Conservation (phyloP, 30 jellyfish, hydroid and myxozoan genomes). For the Turritopsis dohrnii region DNA sequence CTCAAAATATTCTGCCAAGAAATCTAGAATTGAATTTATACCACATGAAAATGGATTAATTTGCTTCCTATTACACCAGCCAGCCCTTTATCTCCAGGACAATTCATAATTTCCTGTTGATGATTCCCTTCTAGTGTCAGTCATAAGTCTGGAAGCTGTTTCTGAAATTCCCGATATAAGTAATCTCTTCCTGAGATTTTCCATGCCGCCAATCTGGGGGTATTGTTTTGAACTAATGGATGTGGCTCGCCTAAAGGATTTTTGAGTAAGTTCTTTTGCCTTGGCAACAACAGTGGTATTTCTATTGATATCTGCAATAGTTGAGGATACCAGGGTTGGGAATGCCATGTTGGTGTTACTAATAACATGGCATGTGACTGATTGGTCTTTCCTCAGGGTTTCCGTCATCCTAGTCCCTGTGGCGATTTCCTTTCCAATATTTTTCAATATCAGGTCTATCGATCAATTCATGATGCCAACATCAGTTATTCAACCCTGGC, state of each 20-base stretch:
- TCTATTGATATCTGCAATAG: neutral
- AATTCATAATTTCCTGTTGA: neutral
- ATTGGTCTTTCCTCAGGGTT: too few relatives aligned
- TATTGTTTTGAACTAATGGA: constrained; percentile 18
- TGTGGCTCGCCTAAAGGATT: constrained; percentile 6
- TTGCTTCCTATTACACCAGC: neutral
- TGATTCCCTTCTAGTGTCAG: neutral
- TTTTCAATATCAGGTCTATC: too few relatives aligned
- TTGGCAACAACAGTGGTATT: neutral
- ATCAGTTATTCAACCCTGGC: too few relatives aligned
- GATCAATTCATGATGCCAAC: too few relatives aligned
- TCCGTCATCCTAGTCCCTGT: too few relatives aligned
- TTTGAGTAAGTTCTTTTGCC: constrained; percentile 4
- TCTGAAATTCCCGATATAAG: neutral
- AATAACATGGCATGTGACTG: neutral
- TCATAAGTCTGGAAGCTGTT: neutral
- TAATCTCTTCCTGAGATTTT: constrained; percentile 13
- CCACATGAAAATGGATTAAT: neutral
- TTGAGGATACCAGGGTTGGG: constrained; percentile 11
- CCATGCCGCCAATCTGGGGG: constrained; percentile 16
- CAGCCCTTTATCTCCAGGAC: neutral
- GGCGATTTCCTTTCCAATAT: too few relatives aligned
- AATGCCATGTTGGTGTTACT: constrained; percentile 4
- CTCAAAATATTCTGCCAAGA: neutral
- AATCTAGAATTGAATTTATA: neutral